phyloP scores from a whole-genome alignment of 2,888 invertebrate genomes.

The Nezara viridula region DNA sequence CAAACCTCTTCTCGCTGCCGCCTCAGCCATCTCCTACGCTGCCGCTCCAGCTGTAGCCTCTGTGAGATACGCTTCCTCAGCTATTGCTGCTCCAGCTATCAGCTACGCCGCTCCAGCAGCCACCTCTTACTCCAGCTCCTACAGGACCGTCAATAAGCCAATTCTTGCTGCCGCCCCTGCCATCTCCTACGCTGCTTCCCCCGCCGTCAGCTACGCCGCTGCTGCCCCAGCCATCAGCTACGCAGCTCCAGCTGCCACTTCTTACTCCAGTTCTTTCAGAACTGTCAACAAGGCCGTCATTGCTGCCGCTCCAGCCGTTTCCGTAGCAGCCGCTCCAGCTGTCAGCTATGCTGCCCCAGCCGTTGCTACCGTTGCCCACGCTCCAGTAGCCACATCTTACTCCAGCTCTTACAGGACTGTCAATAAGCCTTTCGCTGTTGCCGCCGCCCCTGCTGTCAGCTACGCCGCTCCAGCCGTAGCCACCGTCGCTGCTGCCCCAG shows the following conservation, averaged over 20 bases:
- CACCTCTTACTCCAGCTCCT: too few relatives aligned
- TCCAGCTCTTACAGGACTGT: constrained; percentile 70
- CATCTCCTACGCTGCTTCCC: too few relatives aligned
- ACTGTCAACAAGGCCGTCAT: constrained; percentile 30
- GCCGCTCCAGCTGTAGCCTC: too few relatives aligned
- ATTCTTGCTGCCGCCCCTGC: too few relatives aligned
- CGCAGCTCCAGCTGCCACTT: constrained; percentile 41
- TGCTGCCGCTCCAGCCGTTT: constrained; percentile 60
- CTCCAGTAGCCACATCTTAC: constrained; percentile 28
- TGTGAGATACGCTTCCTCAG: too few relatives aligned
- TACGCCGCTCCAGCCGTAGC: constrained; percentile 34
- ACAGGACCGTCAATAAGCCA: too few relatives aligned
- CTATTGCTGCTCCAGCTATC: too few relatives aligned
- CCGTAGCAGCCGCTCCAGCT: constrained; percentile 1
- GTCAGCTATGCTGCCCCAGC: constrained; percentile 12
- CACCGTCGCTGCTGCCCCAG: constrained; percentile 41
- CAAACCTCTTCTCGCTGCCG: too few relatives aligned
- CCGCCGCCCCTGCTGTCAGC: constrained; percentile 20
- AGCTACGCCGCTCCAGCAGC: too few relatives aligned
- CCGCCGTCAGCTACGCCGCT: too few relatives aligned
- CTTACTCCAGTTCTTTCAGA: constrained; percentile 53
- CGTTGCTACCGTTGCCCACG: neutral
- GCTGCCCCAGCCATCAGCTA: too few relatives aligned
- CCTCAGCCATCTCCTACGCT: too few relatives aligned
- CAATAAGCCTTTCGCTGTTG: constrained; percentile 58